Percentiles rank a stretch among this genome's conserved stretches.
Evolutionary conservation across 2,113 vertebrate species (phyloP).

Genomic region (Callopanchax toddi): DNA sequence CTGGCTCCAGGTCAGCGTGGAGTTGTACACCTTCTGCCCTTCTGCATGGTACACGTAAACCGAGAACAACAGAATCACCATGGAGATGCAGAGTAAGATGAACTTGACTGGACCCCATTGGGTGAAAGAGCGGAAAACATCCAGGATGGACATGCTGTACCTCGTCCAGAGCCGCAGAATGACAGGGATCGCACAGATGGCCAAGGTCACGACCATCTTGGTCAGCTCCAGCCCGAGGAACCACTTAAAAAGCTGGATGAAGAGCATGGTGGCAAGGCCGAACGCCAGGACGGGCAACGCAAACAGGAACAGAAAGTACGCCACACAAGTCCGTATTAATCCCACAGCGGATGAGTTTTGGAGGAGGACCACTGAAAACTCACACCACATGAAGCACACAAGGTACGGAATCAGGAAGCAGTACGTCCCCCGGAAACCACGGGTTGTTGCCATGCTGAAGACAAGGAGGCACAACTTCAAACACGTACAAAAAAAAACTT

Average conservation of each 20-base stretch:
- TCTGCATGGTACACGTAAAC: constrained; percentile 91
- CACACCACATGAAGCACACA: constrained; percentile 99
- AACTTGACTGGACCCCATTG: constrained; percentile 91
- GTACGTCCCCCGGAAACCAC: constrained; percentile 91
- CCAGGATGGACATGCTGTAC: constrained; percentile 84
- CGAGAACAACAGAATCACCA: constrained; percentile 90
- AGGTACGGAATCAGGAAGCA: constrained; percentile 95
- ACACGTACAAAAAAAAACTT: not conserved
- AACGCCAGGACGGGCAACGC: constrained; percentile 87
- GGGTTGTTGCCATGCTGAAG: constrained; percentile 86
- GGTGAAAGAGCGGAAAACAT: constrained; percentile 83
- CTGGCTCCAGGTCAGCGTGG: constrained; percentile 90
- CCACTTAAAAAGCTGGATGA: constrained; percentile 90
- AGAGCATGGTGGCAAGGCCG: constrained; percentile 83
- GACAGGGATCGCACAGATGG: constrained; percentile 85
- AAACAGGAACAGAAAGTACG: constrained; percentile 95
- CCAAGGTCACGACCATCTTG: constrained; percentile 87
- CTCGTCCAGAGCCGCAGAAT: constrained; percentile 88
- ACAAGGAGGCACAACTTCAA: not conserved
- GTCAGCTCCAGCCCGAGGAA: constrained; percentile 88
- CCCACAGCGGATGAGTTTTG: constrained; percentile 87
- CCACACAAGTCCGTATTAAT: constrained; percentile 90
- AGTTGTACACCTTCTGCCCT: constrained; percentile 96
- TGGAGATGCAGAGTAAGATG: constrained; percentile 90
- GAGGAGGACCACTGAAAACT: constrained; percentile 90